phyloP scores from a whole-genome alignment of 2,888 invertebrate species.

The Alcis repandata region DNA sequence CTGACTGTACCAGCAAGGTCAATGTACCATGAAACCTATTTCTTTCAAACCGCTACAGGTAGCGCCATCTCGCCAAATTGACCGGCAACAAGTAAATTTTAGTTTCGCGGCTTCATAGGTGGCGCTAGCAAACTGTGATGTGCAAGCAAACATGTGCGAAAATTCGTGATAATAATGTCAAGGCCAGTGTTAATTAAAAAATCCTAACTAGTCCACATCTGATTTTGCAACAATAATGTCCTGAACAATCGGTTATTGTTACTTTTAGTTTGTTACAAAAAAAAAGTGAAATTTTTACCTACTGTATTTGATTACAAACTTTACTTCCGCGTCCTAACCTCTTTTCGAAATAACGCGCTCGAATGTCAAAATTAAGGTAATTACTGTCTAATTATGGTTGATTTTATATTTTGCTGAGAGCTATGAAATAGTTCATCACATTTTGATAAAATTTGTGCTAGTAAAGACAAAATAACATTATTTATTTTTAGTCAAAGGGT shows the following conservation, averaged over 20 bases:
- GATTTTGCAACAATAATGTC: constrained; percentile 27
- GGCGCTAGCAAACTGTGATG: constrained; percentile 53
- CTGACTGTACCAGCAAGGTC: constrained; percentile 30
- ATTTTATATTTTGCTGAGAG: neutral
- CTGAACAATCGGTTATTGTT: constrained; percentile 7
- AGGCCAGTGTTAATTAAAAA: constrained; percentile 68
- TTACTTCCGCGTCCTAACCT: constrained; percentile 75
- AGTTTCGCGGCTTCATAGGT: constrained; percentile 48
- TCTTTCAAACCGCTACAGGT: constrained; percentile 50
- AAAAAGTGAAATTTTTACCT: constrained; percentile 7
- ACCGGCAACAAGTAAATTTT: constrained; percentile 37
- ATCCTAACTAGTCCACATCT: constrained; percentile 25
- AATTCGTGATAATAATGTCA: constrained; percentile 80
- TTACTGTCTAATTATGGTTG: constrained; percentile 4
- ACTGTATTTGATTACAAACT: constrained; percentile 35
- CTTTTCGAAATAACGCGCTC: constrained; percentile 58
- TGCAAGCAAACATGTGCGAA: constrained; percentile 65
- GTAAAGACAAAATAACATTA: neutral
- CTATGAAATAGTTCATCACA: neutral
- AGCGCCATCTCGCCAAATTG: constrained; percentile 67
- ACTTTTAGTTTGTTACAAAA: constrained; percentile 1
- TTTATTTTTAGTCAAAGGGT: neutral
- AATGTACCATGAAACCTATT: constrained; percentile 44
- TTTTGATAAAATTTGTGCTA: neutral
- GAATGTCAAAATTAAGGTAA: constrained; percentile 38